These are phyloP conservation scores for Aphaenogaster ashmeadi DNA, from an alignment of 1,140 invertebrate genomes.

Conservation along the genomic window DNA sequence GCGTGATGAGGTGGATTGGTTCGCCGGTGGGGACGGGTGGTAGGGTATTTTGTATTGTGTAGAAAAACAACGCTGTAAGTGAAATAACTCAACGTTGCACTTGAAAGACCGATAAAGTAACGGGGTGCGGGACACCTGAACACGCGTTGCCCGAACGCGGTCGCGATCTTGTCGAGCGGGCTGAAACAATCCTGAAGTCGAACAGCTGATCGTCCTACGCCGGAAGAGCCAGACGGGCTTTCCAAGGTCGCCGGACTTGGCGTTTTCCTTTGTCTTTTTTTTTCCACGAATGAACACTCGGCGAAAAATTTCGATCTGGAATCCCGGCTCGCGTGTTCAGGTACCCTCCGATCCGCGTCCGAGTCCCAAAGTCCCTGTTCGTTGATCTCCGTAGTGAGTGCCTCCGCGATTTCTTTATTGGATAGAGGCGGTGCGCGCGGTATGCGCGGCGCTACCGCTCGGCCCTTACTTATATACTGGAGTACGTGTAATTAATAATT, in stretches of 20 bases:
- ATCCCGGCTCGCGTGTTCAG: constrained; percentile 72
- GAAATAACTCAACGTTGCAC: constrained; percentile 86
- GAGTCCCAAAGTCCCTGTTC: constrained; percentile 80
- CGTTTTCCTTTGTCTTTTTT: background rate
- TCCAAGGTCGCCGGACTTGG: background rate
- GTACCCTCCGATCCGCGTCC: constrained; percentile 84
- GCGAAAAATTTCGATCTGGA: constrained; percentile 22
- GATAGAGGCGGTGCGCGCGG: constrained; percentile 79
- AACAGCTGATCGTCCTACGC: constrained; percentile 1
- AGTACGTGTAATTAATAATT: constrained; percentile 84
- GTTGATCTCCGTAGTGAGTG: constrained; percentile 84
- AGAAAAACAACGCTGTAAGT: constrained; percentile 86
- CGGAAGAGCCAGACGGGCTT: background rate
- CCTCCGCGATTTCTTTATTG: constrained; percentile 85
- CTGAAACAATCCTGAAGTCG: background rate
- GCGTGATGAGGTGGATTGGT: constrained; percentile 69
- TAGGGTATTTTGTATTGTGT: constrained; percentile 86
- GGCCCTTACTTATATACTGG: constrained; percentile 77
- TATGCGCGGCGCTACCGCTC: constrained; percentile 76
- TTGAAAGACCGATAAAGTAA: constrained; percentile 83
- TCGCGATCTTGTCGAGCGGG: background rate
- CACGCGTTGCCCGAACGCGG: constrained; percentile 60
- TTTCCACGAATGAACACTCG: background rate
- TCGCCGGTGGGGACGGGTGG: constrained; percentile 77
- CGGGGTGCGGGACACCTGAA: constrained; percentile 74